Percentiles rank a stretch among this genome's conserved stretches.
Conservation (phyloP, 2,113 vertebrate species). For the Eubucco bourcierii region DNA sequence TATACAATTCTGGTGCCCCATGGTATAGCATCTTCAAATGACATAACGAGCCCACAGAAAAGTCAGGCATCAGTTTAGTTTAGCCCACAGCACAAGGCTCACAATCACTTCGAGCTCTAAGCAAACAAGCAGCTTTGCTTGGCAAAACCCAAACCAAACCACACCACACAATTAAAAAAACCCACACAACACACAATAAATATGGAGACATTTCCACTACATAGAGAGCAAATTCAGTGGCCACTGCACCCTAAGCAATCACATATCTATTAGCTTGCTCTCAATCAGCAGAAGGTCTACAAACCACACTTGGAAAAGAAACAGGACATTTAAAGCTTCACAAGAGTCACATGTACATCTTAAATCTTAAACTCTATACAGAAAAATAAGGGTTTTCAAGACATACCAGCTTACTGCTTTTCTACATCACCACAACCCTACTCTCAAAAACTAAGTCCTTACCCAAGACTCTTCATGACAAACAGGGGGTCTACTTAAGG, state of each 20-base stretch:
- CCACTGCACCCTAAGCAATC: neutral
- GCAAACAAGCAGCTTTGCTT: neutral
- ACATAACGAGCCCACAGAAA: neutral
- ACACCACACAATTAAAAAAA: too few relatives aligned
- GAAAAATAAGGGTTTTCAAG: neutral
- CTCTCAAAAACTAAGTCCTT: neutral
- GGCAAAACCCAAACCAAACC: too few relatives aligned
- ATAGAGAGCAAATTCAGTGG: neutral
- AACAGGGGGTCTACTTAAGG: neutral
- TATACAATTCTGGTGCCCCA: neutral
- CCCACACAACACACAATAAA: neutral
- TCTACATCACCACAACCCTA: neutral
- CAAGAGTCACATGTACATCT: neutral
- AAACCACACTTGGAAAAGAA: neutral
- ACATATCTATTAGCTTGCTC: neutral
- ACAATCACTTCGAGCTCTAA: neutral
- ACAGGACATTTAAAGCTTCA: neutral
- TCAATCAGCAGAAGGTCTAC: neutral
- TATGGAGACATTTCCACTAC: neutral
- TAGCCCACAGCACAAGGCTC: neutral
- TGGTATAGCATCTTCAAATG: neutral
- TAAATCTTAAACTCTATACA: neutral
- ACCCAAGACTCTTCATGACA: neutral
- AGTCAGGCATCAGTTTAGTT: neutral
- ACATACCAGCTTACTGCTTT: neutral